These are phyloP conservation scores for Latrodectus elegans DNA, from an alignment of 2,888 invertebrate genomes.

Conservation along the genomic window DNA sequence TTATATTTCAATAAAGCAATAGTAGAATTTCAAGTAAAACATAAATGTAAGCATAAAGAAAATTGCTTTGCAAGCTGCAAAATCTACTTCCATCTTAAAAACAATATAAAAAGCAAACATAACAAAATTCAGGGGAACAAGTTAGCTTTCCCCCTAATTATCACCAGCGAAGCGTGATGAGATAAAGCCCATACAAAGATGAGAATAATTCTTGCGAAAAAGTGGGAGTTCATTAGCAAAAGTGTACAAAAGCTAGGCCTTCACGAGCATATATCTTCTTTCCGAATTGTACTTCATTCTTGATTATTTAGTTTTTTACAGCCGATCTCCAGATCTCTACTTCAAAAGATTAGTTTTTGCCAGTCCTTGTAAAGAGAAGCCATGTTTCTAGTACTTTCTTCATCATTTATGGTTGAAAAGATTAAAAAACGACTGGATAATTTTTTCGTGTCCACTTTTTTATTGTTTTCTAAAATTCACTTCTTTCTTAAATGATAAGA, in stretches of 20 bases:
- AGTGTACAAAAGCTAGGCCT: neutral
- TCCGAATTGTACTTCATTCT: neutral
- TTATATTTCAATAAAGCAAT: too few relatives aligned
- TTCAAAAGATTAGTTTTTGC: constrained; percentile 2
- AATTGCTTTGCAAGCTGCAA: neutral
- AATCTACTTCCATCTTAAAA: neutral
- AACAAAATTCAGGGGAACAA: neutral
- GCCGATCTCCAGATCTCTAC: neutral
- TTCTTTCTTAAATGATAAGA: too few relatives aligned
- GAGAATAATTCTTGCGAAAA: constrained; percentile 6
- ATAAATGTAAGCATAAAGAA: neutral
- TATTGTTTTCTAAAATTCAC: too few relatives aligned
- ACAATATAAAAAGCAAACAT: too few relatives aligned
- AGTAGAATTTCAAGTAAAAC: neutral
- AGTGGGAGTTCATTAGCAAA: constrained; percentile 11
- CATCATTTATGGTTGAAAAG: too few relatives aligned
- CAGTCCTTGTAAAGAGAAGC: neutral
- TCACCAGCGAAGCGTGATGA: constrained; percentile 3
- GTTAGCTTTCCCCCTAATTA: constrained; percentile 11
- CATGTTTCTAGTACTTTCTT: too few relatives aligned
- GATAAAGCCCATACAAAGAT: neutral
- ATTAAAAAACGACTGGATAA: too few relatives aligned
- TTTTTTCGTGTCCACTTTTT: too few relatives aligned
- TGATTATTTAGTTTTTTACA: constrained; percentile 9
- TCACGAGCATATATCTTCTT: neutral